phyloP scores from a whole-genome alignment of 2,888 invertebrate species.

The Steinernema carpocapsae region DNA sequence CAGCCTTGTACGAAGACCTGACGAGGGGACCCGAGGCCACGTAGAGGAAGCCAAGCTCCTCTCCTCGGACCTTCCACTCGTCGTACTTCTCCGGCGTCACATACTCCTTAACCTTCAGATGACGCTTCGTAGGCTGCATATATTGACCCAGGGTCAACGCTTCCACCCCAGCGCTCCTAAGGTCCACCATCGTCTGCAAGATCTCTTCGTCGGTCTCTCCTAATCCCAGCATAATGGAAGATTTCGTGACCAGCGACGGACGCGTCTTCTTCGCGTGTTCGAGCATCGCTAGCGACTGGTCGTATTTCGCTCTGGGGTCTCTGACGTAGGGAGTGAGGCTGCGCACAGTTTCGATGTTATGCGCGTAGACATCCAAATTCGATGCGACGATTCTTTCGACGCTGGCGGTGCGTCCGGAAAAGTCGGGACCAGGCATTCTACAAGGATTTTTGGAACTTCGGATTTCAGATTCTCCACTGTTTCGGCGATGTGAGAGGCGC shows the following conservation, averaged over 20 bases:
- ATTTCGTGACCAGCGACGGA: constrained; percentile 87
- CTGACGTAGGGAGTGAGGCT: constrained; percentile 75
- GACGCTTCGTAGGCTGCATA: constrained; percentile 98
- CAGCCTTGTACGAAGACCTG: constrained; percentile 95
- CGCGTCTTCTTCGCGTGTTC: constrained; percentile 78
- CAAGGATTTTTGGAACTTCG: constrained; percentile 80
- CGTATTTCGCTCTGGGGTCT: constrained; percentile 87
- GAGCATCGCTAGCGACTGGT: constrained; percentile 85
- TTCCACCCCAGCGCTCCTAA: constrained; percentile 81
- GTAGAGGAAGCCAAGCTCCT: constrained; percentile 87
- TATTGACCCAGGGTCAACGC: constrained; percentile 97
- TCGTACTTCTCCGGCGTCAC: constrained; percentile 88
- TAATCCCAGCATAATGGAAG: constrained; percentile 95
- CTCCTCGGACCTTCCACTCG: constrained; percentile 73
- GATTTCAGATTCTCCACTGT: constrained; percentile 86
- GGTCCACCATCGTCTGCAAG: constrained; percentile 53
- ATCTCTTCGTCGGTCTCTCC: constrained; percentile 83
- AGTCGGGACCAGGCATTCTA: constrained; percentile 96
- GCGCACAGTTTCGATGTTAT: constrained; percentile 91
- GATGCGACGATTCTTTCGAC: constrained; percentile 73
- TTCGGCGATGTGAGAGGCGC: constrained; percentile 88
- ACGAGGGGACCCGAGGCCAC: constrained; percentile 97
- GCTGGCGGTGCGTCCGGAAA: constrained; percentile 80
- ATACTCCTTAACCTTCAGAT: constrained; percentile 84
- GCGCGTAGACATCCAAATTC: constrained; percentile 94